Evolutionary conservation across 2,797 vertebrate genomes (phyloP).

Genomic region (Cuniculus paca): DNA sequence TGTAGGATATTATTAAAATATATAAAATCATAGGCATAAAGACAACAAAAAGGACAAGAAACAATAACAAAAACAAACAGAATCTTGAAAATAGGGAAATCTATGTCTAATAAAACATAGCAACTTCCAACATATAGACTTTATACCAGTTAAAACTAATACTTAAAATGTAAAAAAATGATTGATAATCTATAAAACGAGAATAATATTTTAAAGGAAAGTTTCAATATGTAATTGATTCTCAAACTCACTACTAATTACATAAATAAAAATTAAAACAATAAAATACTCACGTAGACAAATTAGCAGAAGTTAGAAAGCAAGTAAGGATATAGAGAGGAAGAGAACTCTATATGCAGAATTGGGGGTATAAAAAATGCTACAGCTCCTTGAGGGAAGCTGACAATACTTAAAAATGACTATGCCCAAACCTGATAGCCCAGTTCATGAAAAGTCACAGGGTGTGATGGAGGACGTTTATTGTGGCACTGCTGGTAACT

Average conservation of each 20-base stretch:
- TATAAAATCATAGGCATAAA: not conserved
- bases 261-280: conserved; percentile 22
- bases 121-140: not conserved
- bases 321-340: not conserved
- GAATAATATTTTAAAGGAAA: conserved; percentile 29
- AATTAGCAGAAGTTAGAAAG: not conserved
- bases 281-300: not conserved
- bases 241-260: conserved; percentile 7
- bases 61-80: conserved; percentile 12
- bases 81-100: not conserved
- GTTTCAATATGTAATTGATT: not conserved
- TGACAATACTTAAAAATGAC: not conserved
- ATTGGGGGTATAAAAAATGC: not conserved
- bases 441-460: not conserved
- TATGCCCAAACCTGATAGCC: not conserved
- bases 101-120: not conserved
- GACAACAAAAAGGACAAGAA: not conserved
- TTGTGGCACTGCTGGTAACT: not conserved
- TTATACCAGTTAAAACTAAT: conserved; percentile 15
- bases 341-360: not conserved
- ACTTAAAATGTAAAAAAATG: conserved; percentile 24
- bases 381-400: not conserved
- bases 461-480: not conserved
- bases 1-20: not conserved
- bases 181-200: not conserved